Conservation (phyloP, 2,888 invertebrate genomes). For the Athalia rosae region DNA sequence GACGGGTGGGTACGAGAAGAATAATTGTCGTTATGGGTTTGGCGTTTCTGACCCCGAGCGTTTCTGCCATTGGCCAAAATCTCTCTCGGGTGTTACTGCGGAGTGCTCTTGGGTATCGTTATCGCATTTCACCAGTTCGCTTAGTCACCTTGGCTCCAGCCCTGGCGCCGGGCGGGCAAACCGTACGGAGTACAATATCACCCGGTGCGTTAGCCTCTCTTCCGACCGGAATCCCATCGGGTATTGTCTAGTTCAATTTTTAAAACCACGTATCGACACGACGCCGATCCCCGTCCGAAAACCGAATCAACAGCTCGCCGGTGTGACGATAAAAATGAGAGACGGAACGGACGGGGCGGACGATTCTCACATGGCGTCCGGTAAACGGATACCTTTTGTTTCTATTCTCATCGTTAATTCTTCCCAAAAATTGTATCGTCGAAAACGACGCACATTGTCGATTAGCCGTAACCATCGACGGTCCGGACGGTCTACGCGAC, state of each 20-base stretch:
- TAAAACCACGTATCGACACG: background rate
- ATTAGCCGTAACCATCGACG: background rate
- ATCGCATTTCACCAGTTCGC: slow-evolving; percentile 47
- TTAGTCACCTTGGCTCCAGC: slow-evolving; percentile 48
- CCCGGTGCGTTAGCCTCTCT: slow-evolving; percentile 9
- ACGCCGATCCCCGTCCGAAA: too few relatives aligned
- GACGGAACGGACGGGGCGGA: too few relatives aligned
- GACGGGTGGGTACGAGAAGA: background rate
- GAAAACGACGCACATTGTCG: too few relatives aligned
- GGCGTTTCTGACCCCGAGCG: background rate
- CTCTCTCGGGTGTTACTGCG: slow-evolving; percentile 25
- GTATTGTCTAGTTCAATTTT: slow-evolving; percentile 9
- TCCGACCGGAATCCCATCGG: background rate
- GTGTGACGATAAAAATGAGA: too few relatives aligned
- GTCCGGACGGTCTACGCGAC: background rate
- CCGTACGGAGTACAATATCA: too few relatives aligned
- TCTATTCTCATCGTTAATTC: too few relatives aligned
- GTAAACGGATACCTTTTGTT: too few relatives aligned
- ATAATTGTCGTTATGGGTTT: slow-evolving; percentile 19
- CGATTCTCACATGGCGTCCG: too few relatives aligned
- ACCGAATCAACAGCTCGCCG: too few relatives aligned
- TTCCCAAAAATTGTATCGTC: too few relatives aligned
- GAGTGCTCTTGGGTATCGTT: slow-evolving; percentile 41
- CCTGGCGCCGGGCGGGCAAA: too few relatives aligned
- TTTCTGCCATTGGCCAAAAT: slow-evolving; percentile 1